These are phyloP conservation scores for Diploptera punctata DNA, from an alignment of 2,888 invertebrate species.

Conservation along the genomic window DNA sequence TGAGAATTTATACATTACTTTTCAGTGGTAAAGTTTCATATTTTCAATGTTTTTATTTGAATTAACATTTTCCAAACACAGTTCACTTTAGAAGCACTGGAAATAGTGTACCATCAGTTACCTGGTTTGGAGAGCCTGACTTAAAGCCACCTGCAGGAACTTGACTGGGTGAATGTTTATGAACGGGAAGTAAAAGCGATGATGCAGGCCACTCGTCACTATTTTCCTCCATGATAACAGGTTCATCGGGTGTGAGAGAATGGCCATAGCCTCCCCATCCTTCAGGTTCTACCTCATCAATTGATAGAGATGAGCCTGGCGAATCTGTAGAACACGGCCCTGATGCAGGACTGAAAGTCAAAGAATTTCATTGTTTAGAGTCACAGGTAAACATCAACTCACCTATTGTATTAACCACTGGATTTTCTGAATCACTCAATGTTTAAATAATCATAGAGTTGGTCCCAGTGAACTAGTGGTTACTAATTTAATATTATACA, in stretches of 20 bases:
- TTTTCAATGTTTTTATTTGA: too few relatives aligned
- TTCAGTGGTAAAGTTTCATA: too few relatives aligned
- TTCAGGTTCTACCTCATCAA: slow-evolving; percentile 63
- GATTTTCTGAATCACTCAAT: too few relatives aligned
- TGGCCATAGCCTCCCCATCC: slow-evolving; percentile 56
- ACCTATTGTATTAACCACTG: too few relatives aligned
- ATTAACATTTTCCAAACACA: too few relatives aligned
- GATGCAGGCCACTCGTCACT: slow-evolving; percentile 46
- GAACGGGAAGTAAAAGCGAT: slow-evolving; percentile 39
- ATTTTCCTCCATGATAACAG: slow-evolving; percentile 69
- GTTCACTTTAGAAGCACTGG: background rate
- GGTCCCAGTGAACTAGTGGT: too few relatives aligned
- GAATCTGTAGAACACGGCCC: slow-evolving; percentile 68
- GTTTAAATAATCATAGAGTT: too few relatives aligned
- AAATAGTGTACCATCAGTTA: too few relatives aligned
- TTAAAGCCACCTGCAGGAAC: slow-evolving; percentile 49
- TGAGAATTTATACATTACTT: too few relatives aligned
- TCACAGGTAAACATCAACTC: too few relatives aligned
- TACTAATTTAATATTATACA: too few relatives aligned
- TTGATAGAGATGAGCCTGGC: slow-evolving; percentile 71
- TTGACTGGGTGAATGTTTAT: slow-evolving; percentile 53
- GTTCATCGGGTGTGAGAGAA: slow-evolving; percentile 67
- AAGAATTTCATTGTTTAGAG: too few relatives aligned
- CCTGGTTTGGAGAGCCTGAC: slow-evolving; percentile 57
- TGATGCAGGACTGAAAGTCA: slow-evolving; percentile 65